Evolutionary conservation across 2,888 invertebrate genomes (phyloP).

Genomic region (Diaprepes abbreviatus): DNA sequence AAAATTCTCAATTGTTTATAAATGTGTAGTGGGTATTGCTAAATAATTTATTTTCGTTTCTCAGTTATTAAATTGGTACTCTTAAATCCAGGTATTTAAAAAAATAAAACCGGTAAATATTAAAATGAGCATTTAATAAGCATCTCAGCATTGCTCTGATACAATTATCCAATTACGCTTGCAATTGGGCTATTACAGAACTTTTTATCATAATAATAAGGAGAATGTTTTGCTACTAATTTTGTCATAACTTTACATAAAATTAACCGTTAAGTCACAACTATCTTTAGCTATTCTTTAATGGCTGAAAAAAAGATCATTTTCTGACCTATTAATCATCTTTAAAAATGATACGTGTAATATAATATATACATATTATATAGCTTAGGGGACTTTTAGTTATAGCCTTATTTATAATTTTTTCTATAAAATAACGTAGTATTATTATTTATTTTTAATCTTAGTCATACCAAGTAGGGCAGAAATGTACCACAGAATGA

Average conservation of each 20-base stretch:
- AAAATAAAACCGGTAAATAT: too few species aligned
- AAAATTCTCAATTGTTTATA: too few species aligned
- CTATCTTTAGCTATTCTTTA: conserved; percentile 7
- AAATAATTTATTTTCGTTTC: too few species aligned
- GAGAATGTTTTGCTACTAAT: conserved; percentile 5
- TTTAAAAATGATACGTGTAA: too few species aligned
- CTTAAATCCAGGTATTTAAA: too few species aligned
- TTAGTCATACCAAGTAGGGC: too few species aligned
- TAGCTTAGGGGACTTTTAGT: background rate
- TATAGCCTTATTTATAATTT: background rate
- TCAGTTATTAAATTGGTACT: too few species aligned
- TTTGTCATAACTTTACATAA: conserved; percentile 17
- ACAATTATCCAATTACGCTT: conserved; percentile 6
- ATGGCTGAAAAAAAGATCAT: background rate
- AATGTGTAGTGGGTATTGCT: too few species aligned
- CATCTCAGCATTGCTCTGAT: background rate
- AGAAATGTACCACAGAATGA: too few species aligned
- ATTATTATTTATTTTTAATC: background rate
- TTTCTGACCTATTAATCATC: background rate
- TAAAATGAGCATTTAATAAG: background rate
- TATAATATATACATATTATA: background rate
- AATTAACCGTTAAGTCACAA: background rate
- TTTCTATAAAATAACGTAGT: background rate
- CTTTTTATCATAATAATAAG: conserved; percentile 15
- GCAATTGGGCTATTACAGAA: background rate